These are phyloP conservation scores for Sesia bembeciformis DNA, from an alignment of 2,888 invertebrate species.

Conservation along the genomic window DNA sequence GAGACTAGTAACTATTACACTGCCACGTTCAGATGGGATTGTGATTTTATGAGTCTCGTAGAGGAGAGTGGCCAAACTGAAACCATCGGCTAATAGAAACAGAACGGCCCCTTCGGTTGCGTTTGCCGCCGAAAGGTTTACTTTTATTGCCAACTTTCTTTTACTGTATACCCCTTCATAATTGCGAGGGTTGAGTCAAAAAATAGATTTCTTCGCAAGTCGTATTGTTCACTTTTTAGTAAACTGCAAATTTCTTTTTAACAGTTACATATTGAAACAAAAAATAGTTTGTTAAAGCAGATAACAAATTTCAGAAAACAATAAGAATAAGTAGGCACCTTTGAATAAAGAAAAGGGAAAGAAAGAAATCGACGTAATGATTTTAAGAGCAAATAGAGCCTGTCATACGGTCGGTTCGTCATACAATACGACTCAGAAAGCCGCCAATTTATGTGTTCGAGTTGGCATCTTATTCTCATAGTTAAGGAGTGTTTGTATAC, in stretches of 20 bases:
- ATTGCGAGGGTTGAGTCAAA: conserved; percentile 53
- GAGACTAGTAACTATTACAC: conserved; percentile 16
- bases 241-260: neutral
- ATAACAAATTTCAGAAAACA: neutral
- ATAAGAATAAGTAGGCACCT: no score
- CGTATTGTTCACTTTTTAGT: neutral
- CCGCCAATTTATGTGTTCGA: no score
- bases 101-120: conserved; percentile 53
- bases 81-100: conserved; percentile 56
- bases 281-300: neutral
- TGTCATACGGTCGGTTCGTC: no score
- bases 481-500: no score
- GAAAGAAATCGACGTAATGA: no score
- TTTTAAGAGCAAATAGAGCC: no score
- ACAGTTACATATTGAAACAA: neutral
- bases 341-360: no score
- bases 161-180: conserved; percentile 58
- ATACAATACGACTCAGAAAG: no score
- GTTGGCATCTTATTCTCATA: no score
- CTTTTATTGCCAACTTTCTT: conserved; percentile 67
- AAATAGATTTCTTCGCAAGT: conserved; percentile 39
- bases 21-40: conserved; percentile 20
- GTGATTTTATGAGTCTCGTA: conserved; percentile 35
- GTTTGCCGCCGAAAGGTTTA: conserved; percentile 67
- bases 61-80: conserved; percentile 34